Percentiles rank a stretch among this genome's conserved stretches.
phyloP scores from a whole-genome alignment of 2,797 vertebrate genomes.

The Darevskia nairensis region DNA sequence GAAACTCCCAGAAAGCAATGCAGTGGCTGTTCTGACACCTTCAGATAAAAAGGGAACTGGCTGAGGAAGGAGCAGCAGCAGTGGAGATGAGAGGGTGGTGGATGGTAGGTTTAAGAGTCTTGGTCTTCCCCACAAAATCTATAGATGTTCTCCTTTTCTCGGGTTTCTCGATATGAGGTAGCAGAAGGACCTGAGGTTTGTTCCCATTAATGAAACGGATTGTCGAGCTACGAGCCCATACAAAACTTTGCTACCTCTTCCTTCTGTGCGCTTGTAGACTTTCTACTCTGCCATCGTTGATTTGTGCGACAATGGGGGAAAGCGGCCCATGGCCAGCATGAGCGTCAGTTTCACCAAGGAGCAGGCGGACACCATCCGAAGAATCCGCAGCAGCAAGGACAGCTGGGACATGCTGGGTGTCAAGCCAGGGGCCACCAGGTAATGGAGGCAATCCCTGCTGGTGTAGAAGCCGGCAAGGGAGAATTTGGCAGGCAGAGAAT shows the following conservation, averaged over 20 bases:
- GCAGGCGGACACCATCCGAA: conserved; percentile 92
- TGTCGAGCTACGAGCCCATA: not conserved
- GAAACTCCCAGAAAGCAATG: not conserved
- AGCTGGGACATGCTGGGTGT: conserved; percentile 97
- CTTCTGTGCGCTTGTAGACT: conserved; percentile 73
- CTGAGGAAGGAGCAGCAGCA: not conserved
- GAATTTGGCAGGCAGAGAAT: not conserved
- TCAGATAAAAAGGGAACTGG: not conserved
- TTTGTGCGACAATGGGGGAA: conserved; percentile 94
- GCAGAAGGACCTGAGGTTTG: not conserved
- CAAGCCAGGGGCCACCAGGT: conserved; percentile 93
- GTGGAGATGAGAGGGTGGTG: not conserved
- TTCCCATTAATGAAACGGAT: not conserved
- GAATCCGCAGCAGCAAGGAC: conserved; percentile 94
- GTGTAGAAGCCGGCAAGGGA: not conserved
- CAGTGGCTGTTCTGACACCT: not conserved
- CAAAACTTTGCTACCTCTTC: not conserved
- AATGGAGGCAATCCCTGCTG: conserved; percentile 41
- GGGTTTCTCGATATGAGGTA: not conserved
- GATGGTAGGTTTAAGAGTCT: not conserved
- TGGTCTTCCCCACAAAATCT: not conserved
- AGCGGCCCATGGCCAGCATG: conserved; percentile 83
- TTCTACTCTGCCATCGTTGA: conserved; percentile 94
- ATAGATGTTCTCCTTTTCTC: not conserved
- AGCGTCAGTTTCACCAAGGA: conserved; percentile 91